A percentile compares a stretch with the other conserved stretches of the same genome.
phyloP scores from a whole-genome alignment of 2,888 invertebrate genomes.

The Plusia festucae region DNA sequence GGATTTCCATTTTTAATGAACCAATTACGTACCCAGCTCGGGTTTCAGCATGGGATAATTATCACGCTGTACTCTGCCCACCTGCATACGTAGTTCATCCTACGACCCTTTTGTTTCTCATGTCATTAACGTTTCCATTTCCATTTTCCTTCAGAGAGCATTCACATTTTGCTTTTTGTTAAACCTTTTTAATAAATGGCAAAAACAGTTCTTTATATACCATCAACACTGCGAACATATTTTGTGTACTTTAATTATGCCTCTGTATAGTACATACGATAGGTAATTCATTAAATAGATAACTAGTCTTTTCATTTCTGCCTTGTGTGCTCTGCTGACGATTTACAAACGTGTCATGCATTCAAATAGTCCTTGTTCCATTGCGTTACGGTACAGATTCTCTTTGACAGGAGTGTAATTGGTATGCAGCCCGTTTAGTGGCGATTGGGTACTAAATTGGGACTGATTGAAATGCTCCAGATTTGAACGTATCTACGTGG shows the following conservation, averaged over 20 bases:
- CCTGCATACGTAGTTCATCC: neutral
- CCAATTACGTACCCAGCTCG: neutral
- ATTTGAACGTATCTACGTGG: slow-evolving; percentile 61
- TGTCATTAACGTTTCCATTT: neutral
- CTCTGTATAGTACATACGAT: neutral
- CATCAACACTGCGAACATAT: too few species aligned
- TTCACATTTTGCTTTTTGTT: neutral
- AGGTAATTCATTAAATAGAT: slow-evolving; percentile 33
- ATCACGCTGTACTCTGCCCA: neutral
- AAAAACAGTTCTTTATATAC: too few species aligned
- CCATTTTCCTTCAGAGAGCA: neutral
- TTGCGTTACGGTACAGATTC: slow-evolving; percentile 20
- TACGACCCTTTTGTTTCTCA: neutral
- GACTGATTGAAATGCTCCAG: slow-evolving; percentile 79
- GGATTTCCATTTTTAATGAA: neutral
- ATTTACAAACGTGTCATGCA: slow-evolving; percentile 17
- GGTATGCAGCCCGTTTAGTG: slow-evolving; percentile 37
- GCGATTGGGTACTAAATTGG: slow-evolving; percentile 70
- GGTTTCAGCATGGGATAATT: neutral
- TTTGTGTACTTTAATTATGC: neutral
- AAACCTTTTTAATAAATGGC: neutral
- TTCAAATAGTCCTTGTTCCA: slow-evolving; percentile 16
- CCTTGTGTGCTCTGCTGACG: slow-evolving; percentile 20
- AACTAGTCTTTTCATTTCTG: slow-evolving; percentile 32
- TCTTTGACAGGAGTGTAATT: neutral